Evolutionary conservation across 64 coral and sea anemone genomes (phyloP).

Genomic region (Montipora efflorescens): DNA sequence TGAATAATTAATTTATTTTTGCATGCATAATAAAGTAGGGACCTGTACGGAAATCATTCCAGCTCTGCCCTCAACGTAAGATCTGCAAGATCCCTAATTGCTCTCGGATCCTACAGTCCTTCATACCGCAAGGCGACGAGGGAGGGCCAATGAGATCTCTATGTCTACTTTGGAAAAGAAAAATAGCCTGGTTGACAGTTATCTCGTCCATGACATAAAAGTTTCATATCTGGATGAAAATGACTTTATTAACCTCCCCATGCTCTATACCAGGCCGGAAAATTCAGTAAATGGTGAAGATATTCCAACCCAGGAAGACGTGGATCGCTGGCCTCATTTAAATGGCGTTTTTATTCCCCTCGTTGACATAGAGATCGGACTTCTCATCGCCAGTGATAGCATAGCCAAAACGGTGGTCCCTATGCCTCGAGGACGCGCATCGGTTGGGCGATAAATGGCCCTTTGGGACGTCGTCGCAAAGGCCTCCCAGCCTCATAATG

Average conservation of each 20-base stretch:
- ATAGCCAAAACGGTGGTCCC: slow-evolving; percentile 17
- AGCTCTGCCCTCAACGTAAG: no score
- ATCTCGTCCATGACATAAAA: no score
- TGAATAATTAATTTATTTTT: no score
- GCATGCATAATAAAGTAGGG: no score
- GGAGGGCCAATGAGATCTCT: no score
- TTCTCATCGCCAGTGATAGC: slow-evolving; percentile 12
- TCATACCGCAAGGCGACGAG: no score
- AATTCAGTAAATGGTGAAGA: slow-evolving; percentile 18
- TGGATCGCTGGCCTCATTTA: slow-evolving; percentile 15
- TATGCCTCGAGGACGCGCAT: slow-evolving; percentile 10
- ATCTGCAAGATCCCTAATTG: no score
- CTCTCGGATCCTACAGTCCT: no score
- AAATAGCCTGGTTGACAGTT: no score
- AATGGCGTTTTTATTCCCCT: slow-evolving; percentile 11
- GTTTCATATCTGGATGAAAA: neutral
- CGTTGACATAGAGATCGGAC: neutral
- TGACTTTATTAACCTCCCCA: neutral
- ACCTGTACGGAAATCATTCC: no score
- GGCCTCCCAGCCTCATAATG: neutral
- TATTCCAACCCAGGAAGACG: slow-evolving; percentile 23
- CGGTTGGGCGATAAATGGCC: slow-evolving; percentile 42
- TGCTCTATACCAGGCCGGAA: neutral
- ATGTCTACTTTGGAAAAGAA: no score
- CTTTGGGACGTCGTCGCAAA: neutral